phyloP scores from a whole-genome alignment of 30 jellyfish, hydroid and myxozoan genomes.

The Clytia hemisphaerica region DNA sequence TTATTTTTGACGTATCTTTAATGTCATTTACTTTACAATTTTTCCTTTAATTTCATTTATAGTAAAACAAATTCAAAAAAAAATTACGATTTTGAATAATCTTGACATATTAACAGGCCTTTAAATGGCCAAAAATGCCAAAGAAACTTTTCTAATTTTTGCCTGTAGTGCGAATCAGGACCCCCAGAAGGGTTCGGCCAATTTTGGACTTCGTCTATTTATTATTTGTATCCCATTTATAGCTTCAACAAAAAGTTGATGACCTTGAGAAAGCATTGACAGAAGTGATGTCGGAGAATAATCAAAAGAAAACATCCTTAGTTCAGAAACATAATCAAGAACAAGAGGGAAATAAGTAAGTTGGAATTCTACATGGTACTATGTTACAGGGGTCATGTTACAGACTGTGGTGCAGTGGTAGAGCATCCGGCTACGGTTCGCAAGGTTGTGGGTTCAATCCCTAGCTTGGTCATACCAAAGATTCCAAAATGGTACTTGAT shows the following conservation, averaged over 20 bases:
- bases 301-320: constrained; percentile 31
- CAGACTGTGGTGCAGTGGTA: no score
- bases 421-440: no score
- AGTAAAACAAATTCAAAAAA: neutral
- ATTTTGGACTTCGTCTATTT: neutral
- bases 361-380: neutral
- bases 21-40: neutral
- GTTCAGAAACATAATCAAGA: neutral
- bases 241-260: constrained; percentile 56
- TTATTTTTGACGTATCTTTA: no score
- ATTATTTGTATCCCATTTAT: neutral
- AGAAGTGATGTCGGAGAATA: constrained; percentile 62
- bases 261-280: constrained; percentile 68
- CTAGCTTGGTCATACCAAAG: no score
- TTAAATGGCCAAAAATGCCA: no score
- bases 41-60: neutral
- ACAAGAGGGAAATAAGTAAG: neutral
- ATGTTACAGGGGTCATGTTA: neutral
- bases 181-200: no score
- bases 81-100: neutral
- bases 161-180: no score
- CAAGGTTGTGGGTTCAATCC: no score
- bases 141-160: no score
- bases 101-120: no score
- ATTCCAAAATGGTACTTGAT: no score